Conservation (phyloP, 2,797 vertebrate genomes). For the Tragelaphus oryx region DNA sequence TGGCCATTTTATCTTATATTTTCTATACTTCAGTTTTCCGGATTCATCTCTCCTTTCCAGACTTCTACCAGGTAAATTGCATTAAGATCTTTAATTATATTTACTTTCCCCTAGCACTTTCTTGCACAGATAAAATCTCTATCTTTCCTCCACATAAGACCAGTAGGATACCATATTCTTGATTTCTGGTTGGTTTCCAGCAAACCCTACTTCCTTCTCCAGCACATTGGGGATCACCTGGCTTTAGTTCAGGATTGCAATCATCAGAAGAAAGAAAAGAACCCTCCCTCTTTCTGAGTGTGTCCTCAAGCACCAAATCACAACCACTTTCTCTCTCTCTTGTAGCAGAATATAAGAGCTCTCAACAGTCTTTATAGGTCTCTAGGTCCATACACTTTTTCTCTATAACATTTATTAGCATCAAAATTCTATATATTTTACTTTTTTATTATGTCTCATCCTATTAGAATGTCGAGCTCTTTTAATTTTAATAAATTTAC, state of each 20-base stretch:
- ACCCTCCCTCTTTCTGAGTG: not conserved
- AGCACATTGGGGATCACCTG: not conserved
- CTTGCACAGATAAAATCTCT: not conserved
- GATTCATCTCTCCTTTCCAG: not conserved
- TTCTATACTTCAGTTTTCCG: not conserved
- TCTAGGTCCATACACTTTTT: not conserved
- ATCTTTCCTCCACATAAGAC: not conserved
- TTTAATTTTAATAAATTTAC: not conserved
- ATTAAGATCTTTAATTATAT: not conserved
- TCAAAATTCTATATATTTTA: not conserved
- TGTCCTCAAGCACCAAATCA: not conserved
- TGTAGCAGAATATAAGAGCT: not conserved
- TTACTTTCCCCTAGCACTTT: not conserved
- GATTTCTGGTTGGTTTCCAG: not conserved
- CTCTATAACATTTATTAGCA: not conserved
- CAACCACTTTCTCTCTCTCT: not conserved
- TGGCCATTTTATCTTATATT: not conserved
- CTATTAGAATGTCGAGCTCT: not conserved
- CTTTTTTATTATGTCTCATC: not conserved
- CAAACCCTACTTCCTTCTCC: not conserved
- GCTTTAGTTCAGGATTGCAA: not conserved
- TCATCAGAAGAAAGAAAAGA: not conserved
- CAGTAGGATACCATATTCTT: not conserved
- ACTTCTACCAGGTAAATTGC: not conserved
- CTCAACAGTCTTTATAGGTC: not conserved